These are phyloP conservation scores for Colostygia pectinataria DNA, from an alignment of 2,888 invertebrate species.

Conservation along the genomic window DNA sequence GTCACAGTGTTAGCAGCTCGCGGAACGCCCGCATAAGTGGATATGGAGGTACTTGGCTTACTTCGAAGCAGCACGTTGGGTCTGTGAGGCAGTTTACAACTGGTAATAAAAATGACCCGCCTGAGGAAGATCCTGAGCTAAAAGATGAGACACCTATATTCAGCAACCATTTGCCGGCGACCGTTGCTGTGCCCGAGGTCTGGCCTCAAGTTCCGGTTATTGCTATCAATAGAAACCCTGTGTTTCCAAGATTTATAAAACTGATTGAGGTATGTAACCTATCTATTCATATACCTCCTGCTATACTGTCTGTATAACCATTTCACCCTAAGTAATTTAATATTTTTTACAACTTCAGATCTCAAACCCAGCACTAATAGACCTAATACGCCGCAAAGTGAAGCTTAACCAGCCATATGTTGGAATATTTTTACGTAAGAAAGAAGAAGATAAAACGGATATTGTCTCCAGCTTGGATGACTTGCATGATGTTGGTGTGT, in stretches of 20 bases:
- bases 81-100: constrained; percentile 59
- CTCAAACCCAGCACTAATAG: constrained; percentile 92
- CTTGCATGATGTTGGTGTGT: constrained; percentile 95
- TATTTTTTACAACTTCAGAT: constrained; percentile 76
- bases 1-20: constrained; percentile 34
- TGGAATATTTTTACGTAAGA: constrained; percentile 97
- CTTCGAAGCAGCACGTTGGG: constrained; percentile 34
- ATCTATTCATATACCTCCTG: no score
- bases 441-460: constrained; percentile 94
- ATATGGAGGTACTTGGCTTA: constrained; percentile 42
- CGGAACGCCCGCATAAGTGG: constrained; percentile 48
- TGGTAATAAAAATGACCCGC: constrained; percentile 62
- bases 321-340: no score
- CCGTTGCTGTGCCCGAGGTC: constrained; percentile 96
- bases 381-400: constrained; percentile 95
- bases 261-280: constrained; percentile 90
- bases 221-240: constrained; percentile 96
- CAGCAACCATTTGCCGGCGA: constrained; percentile 88
- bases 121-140: constrained; percentile 62
- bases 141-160: constrained; percentile 74
- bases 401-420: constrained; percentile 98
- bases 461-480: constrained; percentile 92
- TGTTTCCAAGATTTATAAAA: constrained; percentile 99
- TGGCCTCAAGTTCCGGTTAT: constrained; percentile 98
- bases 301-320: no score